Base-by-base conservation (phyloP, 1,140 invertebrate genomes). In the Pinna nobilis region DNA sequence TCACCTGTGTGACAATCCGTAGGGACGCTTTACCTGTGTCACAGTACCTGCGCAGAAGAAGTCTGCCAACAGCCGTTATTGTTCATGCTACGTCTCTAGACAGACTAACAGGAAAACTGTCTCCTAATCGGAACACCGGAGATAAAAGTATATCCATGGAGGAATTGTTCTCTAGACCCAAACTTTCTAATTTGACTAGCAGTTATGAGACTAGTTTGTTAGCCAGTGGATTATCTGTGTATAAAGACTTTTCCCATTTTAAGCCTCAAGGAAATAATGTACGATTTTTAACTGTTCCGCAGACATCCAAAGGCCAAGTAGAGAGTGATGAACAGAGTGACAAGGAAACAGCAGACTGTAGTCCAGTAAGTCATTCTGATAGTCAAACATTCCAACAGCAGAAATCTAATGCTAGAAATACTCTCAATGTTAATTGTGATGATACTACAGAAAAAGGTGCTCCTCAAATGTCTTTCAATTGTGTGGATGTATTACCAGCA, bases 131-230 rank as follows among this genome's bases (percentile, higher is more conserved):
- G 47, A 57, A 60, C 25, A 53, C 37, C 53, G 49, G 23, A 69
- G 65, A 50, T 39, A 71, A 50, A 70, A 77, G 77, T 61, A 70
- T 82, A 25, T 84, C 83, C 5, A 76, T 84, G 63, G 83, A 84
- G 20, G 71, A 77, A 25, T 55, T 84, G 28, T 32, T 77, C 25
- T 28, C 77, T 32, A 63, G 79, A 13, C 81, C 83, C 32, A 84
- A 84, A 70, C 79, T 84, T 39, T 80, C 77, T 33, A 83, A 75
- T 55, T 70, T 84, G 30, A 80, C 78, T 57, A 73, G 77, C 25
- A 80, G 66, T 70, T 74, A 78, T 47, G 80, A 83, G 32, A 70
- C 75, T 1, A 79, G 67, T 47, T 49, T 73, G 49, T 53, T 78
- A 5, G 70, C 73, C 25, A 72, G 74, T 57, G 63, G 69, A 23